Percentiles rank a stretch among this genome's conserved stretches.
Evolutionary conservation across 2,113 vertebrate genomes (phyloP).

Genomic region (Rutilus rutilus): DNA sequence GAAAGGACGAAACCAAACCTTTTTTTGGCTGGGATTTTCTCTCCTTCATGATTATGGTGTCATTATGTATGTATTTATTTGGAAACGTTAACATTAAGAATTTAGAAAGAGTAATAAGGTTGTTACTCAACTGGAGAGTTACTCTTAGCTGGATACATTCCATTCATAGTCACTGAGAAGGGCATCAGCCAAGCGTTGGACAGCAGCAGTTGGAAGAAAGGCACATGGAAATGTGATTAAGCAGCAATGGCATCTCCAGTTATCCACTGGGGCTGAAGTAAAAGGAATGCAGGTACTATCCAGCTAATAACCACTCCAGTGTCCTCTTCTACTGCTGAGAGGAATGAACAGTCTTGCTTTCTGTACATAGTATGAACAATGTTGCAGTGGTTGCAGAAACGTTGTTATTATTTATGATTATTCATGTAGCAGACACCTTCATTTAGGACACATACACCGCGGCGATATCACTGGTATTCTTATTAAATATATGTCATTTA

Average conservation of each 20-base stretch:
- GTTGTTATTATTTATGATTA: neutral
- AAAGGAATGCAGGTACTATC: constrained; percentile 22
- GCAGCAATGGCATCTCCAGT: constrained; percentile 51
- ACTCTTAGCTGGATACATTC: neutral
- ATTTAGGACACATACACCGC: neutral
- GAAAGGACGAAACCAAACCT: neutral
- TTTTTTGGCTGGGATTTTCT: neutral
- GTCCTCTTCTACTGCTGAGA: neutral
- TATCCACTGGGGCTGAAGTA: constrained; percentile 16
- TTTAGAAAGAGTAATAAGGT: neutral
- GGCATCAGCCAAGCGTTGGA: neutral
- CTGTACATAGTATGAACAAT: neutral
- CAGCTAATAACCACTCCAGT: constrained; percentile 26
- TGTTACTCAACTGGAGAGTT: neutral
- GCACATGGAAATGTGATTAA: constrained; percentile 67
- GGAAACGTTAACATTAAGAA: neutral
- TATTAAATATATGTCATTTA: neutral
- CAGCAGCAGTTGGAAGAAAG: constrained; percentile 12
- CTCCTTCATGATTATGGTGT: neutral
- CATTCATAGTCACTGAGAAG: constrained; percentile 18
- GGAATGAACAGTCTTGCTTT: neutral
- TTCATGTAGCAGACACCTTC: neutral
- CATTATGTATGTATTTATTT: neutral
- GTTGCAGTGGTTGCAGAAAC: no score
- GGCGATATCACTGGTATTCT: neutral